Percentiles rank a stretch among this genome's conserved stretches.
Evolutionary conservation across 2,888 invertebrate genomes (phyloP).

Genomic region (Drosophila stalkeri): DNA sequence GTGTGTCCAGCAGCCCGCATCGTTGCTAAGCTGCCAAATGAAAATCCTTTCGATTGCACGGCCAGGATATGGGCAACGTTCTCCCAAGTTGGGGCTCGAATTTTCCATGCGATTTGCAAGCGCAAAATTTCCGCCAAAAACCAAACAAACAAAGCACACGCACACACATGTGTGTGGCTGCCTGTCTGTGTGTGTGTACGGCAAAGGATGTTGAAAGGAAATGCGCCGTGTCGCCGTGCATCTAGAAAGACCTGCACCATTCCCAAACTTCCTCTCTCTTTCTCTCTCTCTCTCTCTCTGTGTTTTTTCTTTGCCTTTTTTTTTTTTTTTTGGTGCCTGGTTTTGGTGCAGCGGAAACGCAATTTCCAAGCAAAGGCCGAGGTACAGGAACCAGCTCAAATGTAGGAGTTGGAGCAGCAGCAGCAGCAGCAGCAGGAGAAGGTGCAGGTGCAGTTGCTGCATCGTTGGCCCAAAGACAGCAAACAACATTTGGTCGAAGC

Average conservation of each 20-base stretch:
- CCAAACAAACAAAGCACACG: constrained; percentile 64
- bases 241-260: constrained; percentile 1
- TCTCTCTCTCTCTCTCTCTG: not conserved
- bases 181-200: constrained; percentile 13
- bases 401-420: not conserved
- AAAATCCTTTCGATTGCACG: constrained; percentile 65
- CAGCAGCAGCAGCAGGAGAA: constrained; percentile 3
- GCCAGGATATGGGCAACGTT: constrained; percentile 5
- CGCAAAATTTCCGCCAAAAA: constrained; percentile 81
- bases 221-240: constrained; percentile 51
- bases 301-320: constrained; percentile 19
- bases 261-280: not conserved
- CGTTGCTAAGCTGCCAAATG: constrained; percentile 77
- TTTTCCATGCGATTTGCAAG: constrained; percentile 78
- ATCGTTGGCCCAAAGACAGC: constrained; percentile 65
- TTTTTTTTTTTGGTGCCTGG: constrained; percentile 7
- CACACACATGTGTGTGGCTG: not conserved
- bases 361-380: constrained; percentile 62
- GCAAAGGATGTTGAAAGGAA: constrained; percentile 59
- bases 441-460: constrained; percentile 1
- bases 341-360: constrained; percentile 70
- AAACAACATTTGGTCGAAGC: constrained; percentile 65
- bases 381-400: constrained; percentile 14
- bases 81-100: constrained; percentile 65
- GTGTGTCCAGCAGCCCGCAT: constrained; percentile 56